Percentiles rank a stretch among this genome's conserved stretches.
Evolutionary conservation across 2,888 invertebrate genomes (phyloP).

Genomic region (Polydrusus pterygomalis): DNA sequence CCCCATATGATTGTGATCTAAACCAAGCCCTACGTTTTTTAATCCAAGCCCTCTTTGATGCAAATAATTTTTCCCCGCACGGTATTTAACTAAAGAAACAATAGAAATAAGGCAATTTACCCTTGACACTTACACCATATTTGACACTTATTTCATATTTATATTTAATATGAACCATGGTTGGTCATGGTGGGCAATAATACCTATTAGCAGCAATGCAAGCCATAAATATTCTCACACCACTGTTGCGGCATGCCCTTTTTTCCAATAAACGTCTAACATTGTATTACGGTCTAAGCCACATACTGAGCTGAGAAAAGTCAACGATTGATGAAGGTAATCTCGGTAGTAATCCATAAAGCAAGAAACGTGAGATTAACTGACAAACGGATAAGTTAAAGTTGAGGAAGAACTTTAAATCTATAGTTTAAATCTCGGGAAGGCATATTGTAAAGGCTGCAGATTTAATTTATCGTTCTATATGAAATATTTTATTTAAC

Average conservation of each 20-base stretch:
- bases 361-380: slow-evolving; percentile 56
- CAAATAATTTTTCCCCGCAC: too few species aligned
- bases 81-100: too few species aligned
- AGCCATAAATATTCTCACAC: not conserved
- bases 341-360: slow-evolving; percentile 56
- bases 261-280: slow-evolving; percentile 22
- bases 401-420: slow-evolving; percentile 55
- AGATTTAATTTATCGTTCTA: slow-evolving; percentile 34
- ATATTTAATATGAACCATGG: too few species aligned
- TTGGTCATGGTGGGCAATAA: not conserved
- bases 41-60: too few species aligned
- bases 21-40: too few species aligned
- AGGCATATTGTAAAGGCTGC: slow-evolving; percentile 28
- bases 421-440: slow-evolving; percentile 50
- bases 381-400: slow-evolving; percentile 56
- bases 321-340: slow-evolving; percentile 55
- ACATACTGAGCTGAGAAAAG: slow-evolving; percentile 52
- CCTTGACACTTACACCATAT: too few species aligned
- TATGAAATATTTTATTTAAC: slow-evolving; percentile 12
- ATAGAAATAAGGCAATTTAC: too few species aligned
- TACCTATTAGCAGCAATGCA: not conserved
- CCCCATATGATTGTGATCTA: too few species aligned
- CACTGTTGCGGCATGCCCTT: slow-evolving; percentile 1
- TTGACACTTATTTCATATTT: too few species aligned
- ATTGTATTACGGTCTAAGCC: slow-evolving; percentile 48